Conservation (phyloP, 2,113 vertebrate genomes). For the Dinomys branickii region DNA sequence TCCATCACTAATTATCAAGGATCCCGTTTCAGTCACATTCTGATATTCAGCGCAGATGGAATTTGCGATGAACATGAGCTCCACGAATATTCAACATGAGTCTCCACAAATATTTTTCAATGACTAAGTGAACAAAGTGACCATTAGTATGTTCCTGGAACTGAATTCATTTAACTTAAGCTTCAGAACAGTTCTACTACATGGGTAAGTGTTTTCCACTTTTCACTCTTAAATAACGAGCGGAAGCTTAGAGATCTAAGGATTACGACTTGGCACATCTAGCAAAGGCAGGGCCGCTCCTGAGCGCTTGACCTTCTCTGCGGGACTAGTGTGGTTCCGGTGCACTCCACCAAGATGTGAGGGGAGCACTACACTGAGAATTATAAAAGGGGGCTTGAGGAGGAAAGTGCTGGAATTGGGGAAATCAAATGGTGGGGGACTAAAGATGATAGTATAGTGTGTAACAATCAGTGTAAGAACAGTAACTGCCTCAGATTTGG, state of each 20-base stretch:
- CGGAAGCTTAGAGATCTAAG: neutral
- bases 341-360: neutral
- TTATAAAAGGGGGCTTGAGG: neutral
- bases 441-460: neutral
- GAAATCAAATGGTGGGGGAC: neutral
- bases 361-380: neutral
- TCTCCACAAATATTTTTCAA: slow-evolving; percentile 25
- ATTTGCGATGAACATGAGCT: neutral
- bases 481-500: neutral
- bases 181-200: neutral
- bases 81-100: neutral
- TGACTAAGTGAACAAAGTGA: neutral
- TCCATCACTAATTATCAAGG: slow-evolving; percentile 9
- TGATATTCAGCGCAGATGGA: neutral
- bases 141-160: neutral
- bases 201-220: neutral
- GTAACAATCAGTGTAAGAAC: neutral
- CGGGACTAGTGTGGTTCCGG: neutral
- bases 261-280: neutral
- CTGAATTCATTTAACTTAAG: slow-evolving; percentile 28
- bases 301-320: neutral
- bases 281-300: neutral
- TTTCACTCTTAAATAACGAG: neutral
- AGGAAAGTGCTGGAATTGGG: neutral
- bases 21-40: neutral